These are phyloP conservation scores for Spodoptera littoralis DNA, from an alignment of 2,888 invertebrate species.

Conservation along the genomic window DNA sequence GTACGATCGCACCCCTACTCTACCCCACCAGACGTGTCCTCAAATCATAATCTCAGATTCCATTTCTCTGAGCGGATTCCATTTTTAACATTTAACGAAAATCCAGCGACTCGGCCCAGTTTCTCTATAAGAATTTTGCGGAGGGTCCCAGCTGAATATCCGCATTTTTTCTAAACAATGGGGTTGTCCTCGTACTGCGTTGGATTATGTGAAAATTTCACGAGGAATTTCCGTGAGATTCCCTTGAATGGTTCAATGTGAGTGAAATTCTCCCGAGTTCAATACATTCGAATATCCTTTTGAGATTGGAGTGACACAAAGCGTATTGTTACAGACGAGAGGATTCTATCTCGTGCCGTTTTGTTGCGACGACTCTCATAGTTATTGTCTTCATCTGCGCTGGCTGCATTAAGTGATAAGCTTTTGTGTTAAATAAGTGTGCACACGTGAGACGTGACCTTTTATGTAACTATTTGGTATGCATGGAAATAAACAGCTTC, in stretches of 20 bases:
- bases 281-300: slow-evolving; percentile 85
- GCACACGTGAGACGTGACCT: slow-evolving; percentile 36
- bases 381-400: slow-evolving; percentile 72
- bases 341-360: slow-evolving; percentile 76
- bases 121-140: slow-evolving; percentile 59
- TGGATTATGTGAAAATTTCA: slow-evolving; percentile 75
- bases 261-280: slow-evolving; percentile 81
- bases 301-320: slow-evolving; percentile 85
- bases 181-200: slow-evolving; percentile 59
- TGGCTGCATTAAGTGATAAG: slow-evolving; percentile 54
- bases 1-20: too few species aligned
- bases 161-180: slow-evolving; percentile 75
- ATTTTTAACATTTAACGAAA: slow-evolving; percentile 54
- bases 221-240: slow-evolving; percentile 71
- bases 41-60: slow-evolving; percentile 40
- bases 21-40: slow-evolving; percentile 25
- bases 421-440: slow-evolving; percentile 47
- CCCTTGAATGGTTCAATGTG: slow-evolving; percentile 71
- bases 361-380: slow-evolving; percentile 72
- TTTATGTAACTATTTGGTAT: slow-evolving; percentile 33
- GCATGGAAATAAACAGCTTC: slow-evolving; percentile 34
- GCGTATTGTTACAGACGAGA: slow-evolving; percentile 82
- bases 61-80: slow-evolving; percentile 39
- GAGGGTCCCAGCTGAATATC: slow-evolving; percentile 61
- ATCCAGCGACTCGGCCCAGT: slow-evolving; percentile 35